phyloP scores from a whole-genome alignment of 92 coral and sea anemone genomes.

The Galaxea fascicularis region DNA sequence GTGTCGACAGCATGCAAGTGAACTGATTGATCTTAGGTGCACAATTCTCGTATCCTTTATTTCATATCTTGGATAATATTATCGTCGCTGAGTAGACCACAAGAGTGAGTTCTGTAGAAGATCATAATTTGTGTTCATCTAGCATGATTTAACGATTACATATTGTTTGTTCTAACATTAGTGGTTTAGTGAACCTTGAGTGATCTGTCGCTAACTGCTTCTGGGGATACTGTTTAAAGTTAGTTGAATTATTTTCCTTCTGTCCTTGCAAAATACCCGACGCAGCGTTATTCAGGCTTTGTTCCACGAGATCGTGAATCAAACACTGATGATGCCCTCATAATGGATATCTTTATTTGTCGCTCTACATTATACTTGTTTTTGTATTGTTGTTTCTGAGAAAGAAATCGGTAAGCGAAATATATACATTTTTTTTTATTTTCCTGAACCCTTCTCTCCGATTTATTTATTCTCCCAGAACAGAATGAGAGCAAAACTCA shows the following conservation, averaged over 20 bases:
- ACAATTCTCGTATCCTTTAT: not conserved
- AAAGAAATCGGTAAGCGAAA: too few relatives aligned
- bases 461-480: too few relatives aligned
- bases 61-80: not conserved
- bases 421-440: not conserved
- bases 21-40: not conserved
- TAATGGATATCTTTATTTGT: not conserved
- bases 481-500: too few relatives aligned
- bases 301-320: not conserved
- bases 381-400: not conserved
- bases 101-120: too few relatives aligned
- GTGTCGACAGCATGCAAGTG: conserved; percentile 13
- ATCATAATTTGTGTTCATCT: not conserved
- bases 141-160: not conserved
- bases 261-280: not conserved
- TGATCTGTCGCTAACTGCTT: not conserved
- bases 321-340: not conserved
- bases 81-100: not conserved
- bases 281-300: not conserved
- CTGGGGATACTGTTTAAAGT: not conserved
- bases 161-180: not conserved
- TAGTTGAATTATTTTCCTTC: not conserved
- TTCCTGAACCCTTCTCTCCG: too few relatives aligned
- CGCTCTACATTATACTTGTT: not conserved
- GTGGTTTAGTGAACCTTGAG: not conserved